Base-by-base conservation (phyloP, 1,140 invertebrate species). In the Saccostrea echinata region DNA sequence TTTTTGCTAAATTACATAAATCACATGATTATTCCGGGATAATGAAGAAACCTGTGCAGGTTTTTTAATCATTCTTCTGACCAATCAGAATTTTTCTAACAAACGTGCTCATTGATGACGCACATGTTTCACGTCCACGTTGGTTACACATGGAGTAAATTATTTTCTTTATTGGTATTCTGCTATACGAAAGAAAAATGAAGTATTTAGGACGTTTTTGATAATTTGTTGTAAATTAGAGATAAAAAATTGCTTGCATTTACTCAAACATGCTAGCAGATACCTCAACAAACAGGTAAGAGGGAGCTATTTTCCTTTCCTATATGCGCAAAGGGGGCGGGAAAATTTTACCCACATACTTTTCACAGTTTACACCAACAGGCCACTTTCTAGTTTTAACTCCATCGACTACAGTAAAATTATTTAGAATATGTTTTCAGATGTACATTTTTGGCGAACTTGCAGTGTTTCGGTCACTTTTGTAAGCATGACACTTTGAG, bases 131-230 rank as follows among this genome's bases (percentile, higher is more conserved):
- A 51, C 43, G 81, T 83, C 81, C 81, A 83, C 81, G 81, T 83
- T 83, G 81, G 81, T 83, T 83, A 83, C 81, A 83, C 81, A 83
- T 83, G 81, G 68, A 33, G 68, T 76, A 16, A 76, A 76, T 30
- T 76, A 76, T 30, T 76, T 76, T 76, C 27, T 33, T 33, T 76
- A 27, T 30, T 33, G 6, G 30, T 24, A 30, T 76, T 33, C 3
- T 76, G 27, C 68, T 30, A 4, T 13, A 16, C 16, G 9, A 30
- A 3, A 30, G 13, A 16, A 51, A 51, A 51, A 83, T 53, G 81
- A n/a, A 83, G 81, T 83, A 53, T 51, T 53, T n/a, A 83, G n/a
- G 35, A 33, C 21, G 18, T 9, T 21, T 33, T 76, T 76, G 30
- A 76, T 76, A 33, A 9, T 16, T 33, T 18, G 13, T 18, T 76